Evolutionary conservation across 92 coral and sea anemone genomes (phyloP).

Genomic region (Epizoanthus stellaris): DNA sequence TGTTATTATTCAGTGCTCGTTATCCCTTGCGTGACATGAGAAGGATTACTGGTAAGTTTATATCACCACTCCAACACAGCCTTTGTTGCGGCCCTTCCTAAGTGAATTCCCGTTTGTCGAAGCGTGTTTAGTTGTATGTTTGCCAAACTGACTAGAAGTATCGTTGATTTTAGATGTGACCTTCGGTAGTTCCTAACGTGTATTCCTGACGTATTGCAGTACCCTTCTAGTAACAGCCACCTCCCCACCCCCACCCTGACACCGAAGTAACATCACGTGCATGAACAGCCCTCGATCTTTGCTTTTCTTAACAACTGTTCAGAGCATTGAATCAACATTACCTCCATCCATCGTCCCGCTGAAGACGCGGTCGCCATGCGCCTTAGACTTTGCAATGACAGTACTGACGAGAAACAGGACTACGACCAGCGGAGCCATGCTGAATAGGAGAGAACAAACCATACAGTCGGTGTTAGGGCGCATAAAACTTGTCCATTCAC

Average conservation of each 20-base stretch:
- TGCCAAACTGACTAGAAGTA: neutral
- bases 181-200: neutral
- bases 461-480: neutral
- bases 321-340: slow-evolving; percentile 10
- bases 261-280: neutral
- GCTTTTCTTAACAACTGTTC: neutral
- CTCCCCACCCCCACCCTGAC: slow-evolving; percentile 6
- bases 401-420: neutral
- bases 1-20: too few relatives aligned
- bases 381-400: neutral
- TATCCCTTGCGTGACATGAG: too few relatives aligned
- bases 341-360: slow-evolving; percentile 12
- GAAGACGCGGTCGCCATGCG: slow-evolving; percentile 32
- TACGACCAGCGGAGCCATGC: slow-evolving; percentile 33
- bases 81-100: neutral
- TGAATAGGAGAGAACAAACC: neutral
- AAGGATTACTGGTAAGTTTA: slow-evolving; percentile 4
- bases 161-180: neutral
- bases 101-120: neutral
- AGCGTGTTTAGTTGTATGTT: neutral
- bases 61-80: slow-evolving; percentile 13
- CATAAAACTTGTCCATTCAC: neutral
- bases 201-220: neutral
- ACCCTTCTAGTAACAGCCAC: too few relatives aligned
- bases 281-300: neutral